Evolutionary conservation across 1,140 invertebrate genomes (phyloP).

Genomic region (Schlechtendalia chinensis): DNA sequence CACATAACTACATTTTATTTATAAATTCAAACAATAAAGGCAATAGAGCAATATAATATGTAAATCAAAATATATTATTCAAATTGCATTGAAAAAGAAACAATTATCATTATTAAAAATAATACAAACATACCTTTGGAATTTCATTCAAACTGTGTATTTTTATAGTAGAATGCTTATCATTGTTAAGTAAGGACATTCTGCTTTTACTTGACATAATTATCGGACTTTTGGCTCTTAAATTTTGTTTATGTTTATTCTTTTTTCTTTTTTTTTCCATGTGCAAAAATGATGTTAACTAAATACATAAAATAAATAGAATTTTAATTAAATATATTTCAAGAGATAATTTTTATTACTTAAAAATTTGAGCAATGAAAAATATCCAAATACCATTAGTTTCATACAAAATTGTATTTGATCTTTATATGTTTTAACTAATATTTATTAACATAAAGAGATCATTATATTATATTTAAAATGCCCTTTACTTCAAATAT

Average conservation of each 20-base stretch:
- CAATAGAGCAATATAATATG: too few species aligned
- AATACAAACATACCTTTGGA: conserved; percentile 3
- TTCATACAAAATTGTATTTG: too few species aligned
- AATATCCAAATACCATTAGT: too few species aligned
- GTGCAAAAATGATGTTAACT: conserved; percentile 13
- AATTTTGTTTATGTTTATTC: background rate
- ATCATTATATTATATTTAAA: too few species aligned
- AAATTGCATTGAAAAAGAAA: too few species aligned
- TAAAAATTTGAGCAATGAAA: background rate
- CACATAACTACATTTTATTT: too few species aligned
- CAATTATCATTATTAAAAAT: too few species aligned
- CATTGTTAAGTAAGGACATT: background rate
- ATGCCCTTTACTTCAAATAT: too few species aligned
- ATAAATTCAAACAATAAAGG: too few species aligned
- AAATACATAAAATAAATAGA: background rate
- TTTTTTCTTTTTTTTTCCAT: background rate
- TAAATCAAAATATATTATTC: too few species aligned
- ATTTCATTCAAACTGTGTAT: background rate
- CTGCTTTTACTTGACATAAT: conserved; percentile 15
- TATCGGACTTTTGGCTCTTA: conserved; percentile 1
- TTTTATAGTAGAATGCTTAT: background rate
- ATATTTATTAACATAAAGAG: too few species aligned
- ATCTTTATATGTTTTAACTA: too few species aligned
- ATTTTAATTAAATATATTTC: background rate
- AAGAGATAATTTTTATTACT: background rate